Conservation (phyloP, 2,888 invertebrate genomes). For the Leucania comma region DNA sequence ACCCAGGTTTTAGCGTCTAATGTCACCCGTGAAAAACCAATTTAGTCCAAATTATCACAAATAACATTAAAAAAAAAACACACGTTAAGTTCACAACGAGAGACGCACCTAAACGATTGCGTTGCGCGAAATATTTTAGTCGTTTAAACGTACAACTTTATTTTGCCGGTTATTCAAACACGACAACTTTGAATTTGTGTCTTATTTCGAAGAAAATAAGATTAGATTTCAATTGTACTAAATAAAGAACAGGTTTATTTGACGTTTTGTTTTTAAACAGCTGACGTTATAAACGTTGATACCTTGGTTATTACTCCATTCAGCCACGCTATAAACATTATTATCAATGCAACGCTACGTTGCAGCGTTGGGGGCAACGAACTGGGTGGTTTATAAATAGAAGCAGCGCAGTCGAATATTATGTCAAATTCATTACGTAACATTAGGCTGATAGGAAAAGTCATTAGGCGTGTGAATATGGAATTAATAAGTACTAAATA, state of each 20-base stretch:
- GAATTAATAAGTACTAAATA: not conserved
- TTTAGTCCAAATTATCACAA: not conserved
- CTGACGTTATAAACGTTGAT: not conserved
- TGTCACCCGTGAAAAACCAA: not conserved
- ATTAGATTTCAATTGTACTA: not conserved
- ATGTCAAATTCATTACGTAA: conserved; percentile 19
- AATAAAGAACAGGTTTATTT: not conserved
- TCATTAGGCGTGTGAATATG: not conserved
- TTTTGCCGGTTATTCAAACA: conserved; percentile 21
- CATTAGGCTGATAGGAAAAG: not conserved
- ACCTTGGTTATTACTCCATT: not conserved
- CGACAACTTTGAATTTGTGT: not conserved
- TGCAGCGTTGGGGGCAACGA: conserved; percentile 1
- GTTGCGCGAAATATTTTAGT: not conserved
- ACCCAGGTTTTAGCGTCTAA: not conserved
- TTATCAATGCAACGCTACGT: conserved; percentile 10
- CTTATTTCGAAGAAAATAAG: fast-evolving
- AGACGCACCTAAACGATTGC: conserved; percentile 36
- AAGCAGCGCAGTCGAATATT: conserved; percentile 1
- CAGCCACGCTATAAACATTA: not conserved
- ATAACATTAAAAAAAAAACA: conserved; percentile 2
- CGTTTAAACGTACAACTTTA: conserved; percentile 19
- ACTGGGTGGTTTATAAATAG: conserved; percentile 24
- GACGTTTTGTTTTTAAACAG: not conserved
- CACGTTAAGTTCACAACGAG: conserved; percentile 25